phyloP scores from a whole-genome alignment of 2,888 invertebrate species.

The Acleris sparsana region DNA sequence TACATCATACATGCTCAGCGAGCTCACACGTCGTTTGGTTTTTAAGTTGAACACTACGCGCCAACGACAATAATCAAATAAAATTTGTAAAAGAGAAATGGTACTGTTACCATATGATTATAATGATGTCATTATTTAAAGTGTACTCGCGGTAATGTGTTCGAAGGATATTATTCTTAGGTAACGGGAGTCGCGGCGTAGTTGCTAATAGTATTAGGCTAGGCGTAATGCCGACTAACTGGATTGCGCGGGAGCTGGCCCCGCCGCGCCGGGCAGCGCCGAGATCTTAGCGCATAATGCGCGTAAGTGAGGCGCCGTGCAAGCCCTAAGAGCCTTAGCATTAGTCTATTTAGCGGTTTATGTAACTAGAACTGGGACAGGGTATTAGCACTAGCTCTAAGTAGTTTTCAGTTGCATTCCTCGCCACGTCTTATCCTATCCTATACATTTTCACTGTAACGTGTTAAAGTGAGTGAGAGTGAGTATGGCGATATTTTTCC shows the following conservation, averaged over 20 bases:
- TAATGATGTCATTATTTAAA: too few relatives aligned
- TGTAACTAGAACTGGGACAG: conserved; percentile 56
- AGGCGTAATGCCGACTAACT: conserved; percentile 56
- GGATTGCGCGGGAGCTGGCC: conserved; percentile 58
- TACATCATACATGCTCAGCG: background rate
- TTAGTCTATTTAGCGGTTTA: conserved; percentile 54
- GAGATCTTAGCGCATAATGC: conserved; percentile 74
- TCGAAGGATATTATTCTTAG: too few relatives aligned
- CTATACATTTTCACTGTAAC: too few relatives aligned
- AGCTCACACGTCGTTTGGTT: conserved; percentile 3
- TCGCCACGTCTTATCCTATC: too few relatives aligned
- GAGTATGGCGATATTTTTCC: too few relatives aligned
- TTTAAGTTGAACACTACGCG: background rate
- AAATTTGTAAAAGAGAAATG: conserved; percentile 8
- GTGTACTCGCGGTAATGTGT: too few relatives aligned
- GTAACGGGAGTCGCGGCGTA: background rate
- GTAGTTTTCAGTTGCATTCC: too few relatives aligned
- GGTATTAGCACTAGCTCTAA: conserved; percentile 31
- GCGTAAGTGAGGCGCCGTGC: conserved; percentile 71
- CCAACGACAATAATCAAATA: conserved; percentile 16
- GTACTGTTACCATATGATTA: background rate
- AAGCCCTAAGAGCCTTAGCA: conserved; percentile 56
- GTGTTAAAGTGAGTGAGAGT: too few relatives aligned
- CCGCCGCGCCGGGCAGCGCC: conserved; percentile 51
- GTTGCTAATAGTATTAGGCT: conserved; percentile 54